These are phyloP conservation scores for Gulo gulo DNA, from an alignment of 2,113 vertebrate species.

Conservation along the genomic window DNA sequence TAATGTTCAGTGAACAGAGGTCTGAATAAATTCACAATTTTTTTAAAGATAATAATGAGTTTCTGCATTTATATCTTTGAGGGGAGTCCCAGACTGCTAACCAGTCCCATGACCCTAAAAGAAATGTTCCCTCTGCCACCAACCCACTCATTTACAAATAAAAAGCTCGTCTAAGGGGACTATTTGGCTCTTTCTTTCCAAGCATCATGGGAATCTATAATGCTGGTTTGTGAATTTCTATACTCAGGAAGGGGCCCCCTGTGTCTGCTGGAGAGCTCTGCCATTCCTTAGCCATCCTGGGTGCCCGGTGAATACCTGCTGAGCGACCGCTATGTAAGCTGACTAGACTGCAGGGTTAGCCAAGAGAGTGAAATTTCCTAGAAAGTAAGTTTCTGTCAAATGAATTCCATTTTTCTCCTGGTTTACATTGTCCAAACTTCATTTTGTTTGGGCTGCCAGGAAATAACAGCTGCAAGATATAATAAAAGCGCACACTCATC, in stretches of 20 bases:
- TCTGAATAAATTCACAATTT: constrained; percentile 7
- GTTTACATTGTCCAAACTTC: constrained; percentile 27
- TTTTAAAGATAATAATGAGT: not conserved
- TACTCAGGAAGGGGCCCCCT: not conserved
- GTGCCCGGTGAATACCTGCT: not conserved
- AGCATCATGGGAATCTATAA: not conserved
- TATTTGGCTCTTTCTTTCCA: not conserved
- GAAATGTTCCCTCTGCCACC: not conserved
- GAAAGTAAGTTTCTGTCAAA: not conserved
- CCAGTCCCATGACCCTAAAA: not conserved
- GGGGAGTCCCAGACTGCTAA: not conserved
- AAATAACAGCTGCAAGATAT: not conserved
- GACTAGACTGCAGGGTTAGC: not conserved
- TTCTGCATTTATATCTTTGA: constrained; percentile 2
- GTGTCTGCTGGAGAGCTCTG: not conserved
- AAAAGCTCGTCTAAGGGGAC: not conserved
- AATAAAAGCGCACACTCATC: not conserved
- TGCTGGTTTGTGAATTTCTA: not conserved
- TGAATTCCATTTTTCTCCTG: not conserved
- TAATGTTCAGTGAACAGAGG: not conserved
- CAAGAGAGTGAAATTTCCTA: not conserved
- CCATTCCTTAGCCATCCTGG: not conserved
- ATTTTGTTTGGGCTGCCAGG: not conserved
- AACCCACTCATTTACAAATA: not conserved
- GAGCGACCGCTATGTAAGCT: not conserved